Evolutionary conservation across 1,140 invertebrate genomes (phyloP), one percentile per base, ranked within the genome.

Genomic region (Calephelis nemesis): DNA sequence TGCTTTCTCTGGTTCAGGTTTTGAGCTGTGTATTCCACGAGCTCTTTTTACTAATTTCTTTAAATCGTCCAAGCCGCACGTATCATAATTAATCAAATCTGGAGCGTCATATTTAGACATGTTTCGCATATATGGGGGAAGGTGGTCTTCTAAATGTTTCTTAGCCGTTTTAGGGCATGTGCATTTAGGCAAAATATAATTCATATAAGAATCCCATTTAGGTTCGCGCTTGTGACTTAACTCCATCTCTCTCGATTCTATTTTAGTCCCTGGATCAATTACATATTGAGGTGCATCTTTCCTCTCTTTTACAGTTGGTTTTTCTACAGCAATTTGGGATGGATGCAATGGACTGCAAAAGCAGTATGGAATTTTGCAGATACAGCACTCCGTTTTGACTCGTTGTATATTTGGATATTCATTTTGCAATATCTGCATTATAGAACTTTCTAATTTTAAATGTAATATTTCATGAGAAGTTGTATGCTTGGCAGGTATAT

Each of bases 111-210:
- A 90, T 42, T 39, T 47, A 8, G 86, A 88, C 79, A 76, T 83
- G 12, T 80, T 83, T 68, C 74, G 81, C 88, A 91, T 91, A 54
- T 90, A 91, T 5, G 79, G 63, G 7, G 88, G 88, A 11, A 91
- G 72, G 67, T 90, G 79, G 63, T 87, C 81, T 63, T 75, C 19
- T 62, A 88, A 76, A 77, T 80, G 75, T 69, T 88, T 88, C 60
- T 88, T 91, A 3, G 79, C 80, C 62, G 62, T 74, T 67, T 79
- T 84, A 8, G 73, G 54, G 71, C 88, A 89, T 47, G 74, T 71
- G 62, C 86, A 91, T 62, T 67, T 79, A 42, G 86, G 76, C 19
- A 78, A 66, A 12, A 88, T 52, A 62, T 77, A 87, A 49, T 85
- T 62, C 42, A 87, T 71, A 62, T 82, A 89, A 50, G 83, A 84